phyloP scores from a whole-genome alignment of 2,797 vertebrate species.

The Pipistrellus pipistrellus region DNA sequence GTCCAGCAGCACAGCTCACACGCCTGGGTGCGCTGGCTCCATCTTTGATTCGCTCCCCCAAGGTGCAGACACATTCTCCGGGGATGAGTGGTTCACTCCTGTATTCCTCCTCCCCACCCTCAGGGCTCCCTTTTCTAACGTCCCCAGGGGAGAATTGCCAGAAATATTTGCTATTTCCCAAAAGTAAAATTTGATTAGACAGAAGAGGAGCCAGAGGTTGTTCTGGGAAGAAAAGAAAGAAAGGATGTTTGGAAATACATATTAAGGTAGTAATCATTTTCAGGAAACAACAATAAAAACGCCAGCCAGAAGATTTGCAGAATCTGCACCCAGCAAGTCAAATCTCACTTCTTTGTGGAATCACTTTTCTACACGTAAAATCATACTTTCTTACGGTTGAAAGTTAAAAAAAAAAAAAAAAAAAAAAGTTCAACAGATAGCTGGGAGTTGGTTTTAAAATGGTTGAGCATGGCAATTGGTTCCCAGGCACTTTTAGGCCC shows the following conservation, averaged over 20 bases:
- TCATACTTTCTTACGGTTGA: neutral
- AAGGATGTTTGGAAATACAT: neutral
- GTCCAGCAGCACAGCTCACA: neutral
- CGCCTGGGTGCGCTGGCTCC: neutral
- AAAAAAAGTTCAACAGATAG: neutral
- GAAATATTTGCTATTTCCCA: slow-evolving; percentile 17
- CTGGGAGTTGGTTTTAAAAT: neutral
- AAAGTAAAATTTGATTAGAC: slow-evolving; percentile 9
- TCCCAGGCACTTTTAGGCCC: neutral
- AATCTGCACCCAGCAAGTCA: slow-evolving; percentile 5
- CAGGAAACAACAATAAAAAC: slow-evolving; percentile 43
- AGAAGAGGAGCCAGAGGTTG: neutral
- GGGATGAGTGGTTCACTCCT: neutral
- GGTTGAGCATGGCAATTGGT: neutral
- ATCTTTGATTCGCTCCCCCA: neutral
- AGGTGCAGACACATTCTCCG: neutral
- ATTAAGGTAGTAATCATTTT: slow-evolving; percentile 21
- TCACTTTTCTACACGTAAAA: neutral
- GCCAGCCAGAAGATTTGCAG: slow-evolving; percentile 2
- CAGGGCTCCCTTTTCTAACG: neutral
- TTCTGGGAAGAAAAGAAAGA: neutral
- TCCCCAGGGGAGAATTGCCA: neutral
- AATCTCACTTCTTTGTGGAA: slow-evolving; percentile 34
- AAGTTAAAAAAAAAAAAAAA: neutral
- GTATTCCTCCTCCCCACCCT: neutral